Evolutionary conservation across 2,888 invertebrate species (phyloP), one percentile per base, ranked within the genome.

Genomic region (Andrena minutula): DNA sequence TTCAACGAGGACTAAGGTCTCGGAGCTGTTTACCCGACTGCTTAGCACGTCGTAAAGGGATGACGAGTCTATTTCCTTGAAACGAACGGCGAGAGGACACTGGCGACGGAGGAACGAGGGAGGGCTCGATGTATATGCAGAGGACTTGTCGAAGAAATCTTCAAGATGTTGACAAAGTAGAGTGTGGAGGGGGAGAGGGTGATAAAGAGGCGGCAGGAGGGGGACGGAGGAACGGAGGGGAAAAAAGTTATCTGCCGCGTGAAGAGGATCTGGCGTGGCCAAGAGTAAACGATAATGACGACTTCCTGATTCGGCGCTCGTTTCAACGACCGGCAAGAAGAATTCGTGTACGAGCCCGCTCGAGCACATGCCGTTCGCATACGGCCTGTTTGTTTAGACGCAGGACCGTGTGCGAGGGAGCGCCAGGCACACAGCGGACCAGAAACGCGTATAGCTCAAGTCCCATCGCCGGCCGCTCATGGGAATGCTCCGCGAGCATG

Each of bases 51-150:
- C 88, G 84, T 89, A 88, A 87, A 88, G 73, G 86, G 75, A 88
- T 88, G 87, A 88, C 87, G 84, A 88, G 88, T 88, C 86, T 79
- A 88, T 88, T 88, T 88, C 88, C 87, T 79, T 68, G 82, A 83
- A 86, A 79, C 80, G 84, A 81, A 65, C 60, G 76, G 66, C 76
- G 70, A 73, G 64, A 60, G 53, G 77, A 66, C 70, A 32, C 60
- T 28, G 60, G 28, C 23, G 10, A 60, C 56, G 41, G 60, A 5
- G 53, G 41, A 16, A 41, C n/a, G 23, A 41, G 56, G 69, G 58
- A 69, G 71, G 66, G 73, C 26, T 75, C 69, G 80, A 83, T 60
- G 81, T 85, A 83, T 84, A 81, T 64, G 64, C 79, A 77, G 77
- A 83, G 79, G 74, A 76, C 77, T 85, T 78, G 77, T 85, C 86